These are phyloP conservation scores for Pandion haliaetus DNA, from an alignment of 2,113 vertebrate genomes.

Conservation along the genomic window DNA sequence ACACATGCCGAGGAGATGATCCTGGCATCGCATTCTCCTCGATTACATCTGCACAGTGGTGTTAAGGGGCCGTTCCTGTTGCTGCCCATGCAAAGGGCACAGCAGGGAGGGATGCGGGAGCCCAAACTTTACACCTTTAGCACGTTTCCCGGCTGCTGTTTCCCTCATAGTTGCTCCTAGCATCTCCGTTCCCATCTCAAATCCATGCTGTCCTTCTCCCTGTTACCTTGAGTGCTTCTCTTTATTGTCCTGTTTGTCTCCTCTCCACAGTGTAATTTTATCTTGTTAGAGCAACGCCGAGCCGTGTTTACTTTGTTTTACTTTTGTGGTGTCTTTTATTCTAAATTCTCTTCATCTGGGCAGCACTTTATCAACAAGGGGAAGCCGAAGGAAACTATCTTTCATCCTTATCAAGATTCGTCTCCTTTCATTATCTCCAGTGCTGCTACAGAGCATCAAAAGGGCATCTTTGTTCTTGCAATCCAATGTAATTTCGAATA, in stretches of 20 bases:
- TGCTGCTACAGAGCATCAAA: slow-evolving; percentile 44
- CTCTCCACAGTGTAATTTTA: neutral
- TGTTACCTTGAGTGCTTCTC: neutral
- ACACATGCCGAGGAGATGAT: accelerated
- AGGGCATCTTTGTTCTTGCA: slow-evolving; percentile 65
- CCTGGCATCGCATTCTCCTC: neutral
- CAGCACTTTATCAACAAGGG: slow-evolving; percentile 34
- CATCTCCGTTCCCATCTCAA: accelerated
- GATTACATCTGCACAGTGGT: accelerated
- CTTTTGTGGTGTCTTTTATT: slow-evolving; percentile 35
- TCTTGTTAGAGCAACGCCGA: neutral
- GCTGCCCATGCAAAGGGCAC: accelerated
- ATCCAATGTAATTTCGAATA: slow-evolving; percentile 29
- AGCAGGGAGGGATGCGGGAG: accelerated
- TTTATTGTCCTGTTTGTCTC: slow-evolving; percentile 19
- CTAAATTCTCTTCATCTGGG: slow-evolving; percentile 41
- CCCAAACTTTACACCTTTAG: accelerated
- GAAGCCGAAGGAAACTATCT: slow-evolving; percentile 45
- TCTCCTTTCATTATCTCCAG: slow-evolving; percentile 69
- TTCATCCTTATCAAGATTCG: slow-evolving; percentile 62
- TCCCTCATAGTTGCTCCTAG: neutral
- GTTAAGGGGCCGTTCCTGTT: accelerated
- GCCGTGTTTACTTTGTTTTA: slow-evolving; percentile 29
- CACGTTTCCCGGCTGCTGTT: accelerated
- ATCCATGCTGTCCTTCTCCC: neutral